phyloP scores from a whole-genome alignment of 2,888 invertebrate genomes.

The Dysmachus trigonus region DNA sequence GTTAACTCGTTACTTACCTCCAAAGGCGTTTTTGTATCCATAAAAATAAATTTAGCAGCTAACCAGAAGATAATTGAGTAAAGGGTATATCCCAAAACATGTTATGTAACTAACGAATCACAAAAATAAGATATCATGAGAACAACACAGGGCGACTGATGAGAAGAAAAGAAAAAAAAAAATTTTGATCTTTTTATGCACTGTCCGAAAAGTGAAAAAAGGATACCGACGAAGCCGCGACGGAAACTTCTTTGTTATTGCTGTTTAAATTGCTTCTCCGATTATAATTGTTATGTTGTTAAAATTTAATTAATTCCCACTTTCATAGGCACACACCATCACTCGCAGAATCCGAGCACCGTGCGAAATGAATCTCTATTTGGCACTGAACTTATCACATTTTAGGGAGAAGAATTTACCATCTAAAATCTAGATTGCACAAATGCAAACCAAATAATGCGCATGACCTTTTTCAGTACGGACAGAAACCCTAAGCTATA shows the following conservation, averaged over 20 bases:
- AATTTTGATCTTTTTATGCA: neutral
- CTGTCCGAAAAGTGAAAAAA: neutral
- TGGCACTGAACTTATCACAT: constrained; percentile 58
- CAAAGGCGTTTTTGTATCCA: neutral
- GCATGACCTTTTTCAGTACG: neutral
- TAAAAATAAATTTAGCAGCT: constrained; percentile 5
- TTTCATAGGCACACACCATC: constrained; percentile 1
- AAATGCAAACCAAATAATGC: constrained; percentile 1
- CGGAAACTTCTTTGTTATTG: neutral
- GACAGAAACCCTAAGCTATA: neutral
- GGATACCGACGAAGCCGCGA: neutral
- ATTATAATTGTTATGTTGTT: neutral
- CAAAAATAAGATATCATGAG: constrained; percentile 16
- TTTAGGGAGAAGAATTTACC: constrained; percentile 17
- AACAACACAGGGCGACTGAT: constrained; percentile 13
- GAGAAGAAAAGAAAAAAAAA: too few species aligned
- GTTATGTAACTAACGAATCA: constrained; percentile 33
- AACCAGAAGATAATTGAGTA: constrained; percentile 1
- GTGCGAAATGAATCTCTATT: constrained; percentile 61
- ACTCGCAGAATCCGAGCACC: constrained; percentile 53
- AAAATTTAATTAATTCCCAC: constrained; percentile 18
- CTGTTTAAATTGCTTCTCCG: neutral
- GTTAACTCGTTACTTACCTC: neutral
- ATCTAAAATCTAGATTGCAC: constrained; percentile 1
- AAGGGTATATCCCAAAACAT: constrained; percentile 17